Conservation (phyloP, 1,140 invertebrate species). For the Pseudobourletiella spinata region DNA sequence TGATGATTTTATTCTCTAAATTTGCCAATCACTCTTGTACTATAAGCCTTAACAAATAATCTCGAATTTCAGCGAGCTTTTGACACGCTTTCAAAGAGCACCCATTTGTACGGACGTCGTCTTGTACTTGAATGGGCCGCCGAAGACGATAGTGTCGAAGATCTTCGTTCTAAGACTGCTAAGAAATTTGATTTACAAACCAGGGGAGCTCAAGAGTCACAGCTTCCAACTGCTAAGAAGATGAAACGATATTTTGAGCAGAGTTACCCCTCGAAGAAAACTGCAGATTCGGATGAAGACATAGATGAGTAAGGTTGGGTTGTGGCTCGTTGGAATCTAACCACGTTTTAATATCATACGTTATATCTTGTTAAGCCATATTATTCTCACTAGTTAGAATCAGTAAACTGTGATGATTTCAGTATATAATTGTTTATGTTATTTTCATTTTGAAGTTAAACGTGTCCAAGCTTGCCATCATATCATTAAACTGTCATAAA, state of each 20-base stretch:
- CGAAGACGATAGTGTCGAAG: slow-evolving; percentile 63
- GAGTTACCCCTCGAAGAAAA: neutral
- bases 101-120: slow-evolving; percentile 92
- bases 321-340: too few species aligned
- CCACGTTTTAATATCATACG: too few species aligned
- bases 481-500: too few species aligned
- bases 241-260: slow-evolving; percentile 13
- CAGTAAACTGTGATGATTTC: too few species aligned
- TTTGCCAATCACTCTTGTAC: too few species aligned
- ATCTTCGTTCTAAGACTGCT: slow-evolving; percentile 76
- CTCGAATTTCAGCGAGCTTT: slow-evolving; percentile 66
- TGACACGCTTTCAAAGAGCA: slow-evolving; percentile 83
- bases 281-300: slow-evolving; percentile 1
- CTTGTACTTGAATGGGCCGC: slow-evolving; percentile 94
- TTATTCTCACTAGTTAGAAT: too few species aligned
- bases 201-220: slow-evolving; percentile 24
- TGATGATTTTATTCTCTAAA: neutral
- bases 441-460: too few species aligned
- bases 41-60: too few species aligned
- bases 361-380: too few species aligned
- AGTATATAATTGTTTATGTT: too few species aligned
- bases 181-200: slow-evolving; percentile 50
- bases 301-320: neutral
- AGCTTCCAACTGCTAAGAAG: neutral
- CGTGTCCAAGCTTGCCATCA: too few species aligned